These are phyloP conservation scores for Epicampocera succincta DNA, from an alignment of 2,888 invertebrate species.

Conservation along the genomic window DNA sequence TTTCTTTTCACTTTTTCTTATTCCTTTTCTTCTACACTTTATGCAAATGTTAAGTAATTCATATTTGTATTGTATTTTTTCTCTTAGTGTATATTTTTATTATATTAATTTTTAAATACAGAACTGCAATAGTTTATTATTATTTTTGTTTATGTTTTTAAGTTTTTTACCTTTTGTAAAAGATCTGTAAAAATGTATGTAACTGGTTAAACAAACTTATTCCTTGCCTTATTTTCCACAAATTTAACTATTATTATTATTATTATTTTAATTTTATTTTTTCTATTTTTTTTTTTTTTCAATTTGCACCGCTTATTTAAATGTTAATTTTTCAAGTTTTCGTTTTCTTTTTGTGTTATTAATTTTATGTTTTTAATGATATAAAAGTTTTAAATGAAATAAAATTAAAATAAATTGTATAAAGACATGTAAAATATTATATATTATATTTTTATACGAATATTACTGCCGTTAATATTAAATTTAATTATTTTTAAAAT, in stretches of 20 bases:
- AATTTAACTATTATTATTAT: constrained; percentile 16
- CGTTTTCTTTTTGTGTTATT: constrained; percentile 54
- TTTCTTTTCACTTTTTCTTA: not conserved
- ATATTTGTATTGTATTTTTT: constrained; percentile 40
- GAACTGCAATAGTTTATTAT: constrained; percentile 67
- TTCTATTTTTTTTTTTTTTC: constrained; percentile 29
- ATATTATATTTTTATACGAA: constrained; percentile 70
- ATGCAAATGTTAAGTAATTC: constrained; percentile 48
- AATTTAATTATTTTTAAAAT: constrained; percentile 75
- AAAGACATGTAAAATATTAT: constrained; percentile 72
- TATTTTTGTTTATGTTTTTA: constrained; percentile 47
- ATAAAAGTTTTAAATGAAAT: constrained; percentile 39
- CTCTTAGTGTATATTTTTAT: constrained; percentile 63
- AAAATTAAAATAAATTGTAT: constrained; percentile 54
- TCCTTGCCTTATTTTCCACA: constrained; percentile 19
- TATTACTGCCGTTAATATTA: constrained; percentile 75
- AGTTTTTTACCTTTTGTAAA: constrained; percentile 60
- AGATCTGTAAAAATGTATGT: constrained; percentile 41
- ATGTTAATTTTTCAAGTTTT: constrained; percentile 59
- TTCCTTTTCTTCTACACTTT: not conserved
- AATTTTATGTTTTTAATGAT: constrained; percentile 51
- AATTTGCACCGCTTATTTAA: constrained; percentile 63
- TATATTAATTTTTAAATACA: constrained; percentile 61
- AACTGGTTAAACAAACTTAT: constrained; percentile 18
- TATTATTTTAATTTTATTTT: constrained; percentile 4